Base-by-base conservation (phyloP, 2,888 invertebrate species). In the Drosophila austrosaltans region DNA sequence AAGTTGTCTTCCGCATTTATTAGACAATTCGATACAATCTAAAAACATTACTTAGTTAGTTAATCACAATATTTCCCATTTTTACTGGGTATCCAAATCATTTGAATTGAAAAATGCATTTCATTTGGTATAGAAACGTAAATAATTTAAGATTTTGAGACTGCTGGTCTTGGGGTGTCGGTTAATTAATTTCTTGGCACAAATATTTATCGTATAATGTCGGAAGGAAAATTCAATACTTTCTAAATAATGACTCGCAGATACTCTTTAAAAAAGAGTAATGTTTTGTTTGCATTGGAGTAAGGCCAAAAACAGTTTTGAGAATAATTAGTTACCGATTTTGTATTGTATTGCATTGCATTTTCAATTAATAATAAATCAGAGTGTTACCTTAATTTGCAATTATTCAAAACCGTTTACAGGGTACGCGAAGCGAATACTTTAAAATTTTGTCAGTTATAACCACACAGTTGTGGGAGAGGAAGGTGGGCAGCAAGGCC, bases 121-220 rank as follows among this genome's bases (percentile, higher is more conserved):
- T 63, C 22, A 1, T 2, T 60, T 32, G 10, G 2, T 32, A 53
- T 30, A 66, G 42, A 57, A 30, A 53, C 28, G 56, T 16, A 22
- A 39, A 56, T 62, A 58, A 72, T 72, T 63, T 59, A 40, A 72
- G 60, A 56, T 25, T 63, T 63, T 32, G 6, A 25, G 32, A 16
- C 48, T 28, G 28, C 20, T 66, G 59, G 58, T 58, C 30, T 62
- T 48, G 48, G 44, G 53, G 20, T 57, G 36, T 64, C 56, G 72
- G 68, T 69, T 79, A 81, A 85, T 85, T 85, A 78, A 82, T 81
- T 82, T 78, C 72, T 78, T 78, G 77, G 77, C 77, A 78, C 75
- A 64, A 59, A 39, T 30, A 48, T 42, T 66, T 53, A 44, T 61
- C 72, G 57, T 67, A 67, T 67, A 62, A 58, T 67, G 58, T n/a